A percentile compares a stretch with the other conserved stretches of the same genome.
Conservation (phyloP, 23 tunicate genomes). For the Clavelina lepadiformis region DNA sequence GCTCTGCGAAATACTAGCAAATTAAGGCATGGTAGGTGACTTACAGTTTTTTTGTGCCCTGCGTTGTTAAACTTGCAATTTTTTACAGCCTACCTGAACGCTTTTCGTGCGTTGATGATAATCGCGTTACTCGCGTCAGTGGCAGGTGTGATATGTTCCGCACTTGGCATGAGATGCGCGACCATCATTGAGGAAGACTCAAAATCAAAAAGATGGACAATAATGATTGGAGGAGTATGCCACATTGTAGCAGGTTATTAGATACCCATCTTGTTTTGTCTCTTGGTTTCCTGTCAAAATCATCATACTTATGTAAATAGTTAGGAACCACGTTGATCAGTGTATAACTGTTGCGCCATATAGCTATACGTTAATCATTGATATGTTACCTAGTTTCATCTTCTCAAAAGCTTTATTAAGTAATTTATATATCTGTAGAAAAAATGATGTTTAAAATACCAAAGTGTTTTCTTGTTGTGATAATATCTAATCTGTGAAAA, state of each 20-base stretch:
- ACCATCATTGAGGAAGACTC: constrained; percentile 45
- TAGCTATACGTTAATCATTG: no score
- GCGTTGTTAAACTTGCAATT: background rate
- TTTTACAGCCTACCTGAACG: constrained; percentile 58
- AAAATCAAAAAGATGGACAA: constrained; percentile 51
- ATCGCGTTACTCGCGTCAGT: constrained; percentile 42
- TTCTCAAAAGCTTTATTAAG: background rate
- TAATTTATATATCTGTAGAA: background rate
- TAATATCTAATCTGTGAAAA: background rate
- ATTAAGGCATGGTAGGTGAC: background rate
- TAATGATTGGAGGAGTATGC: constrained; percentile 56
- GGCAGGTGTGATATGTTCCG: constrained; percentile 46
- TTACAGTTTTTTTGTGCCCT: background rate
- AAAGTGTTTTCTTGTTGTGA: background rate
- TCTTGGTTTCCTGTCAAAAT: no score
- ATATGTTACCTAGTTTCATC: no score
- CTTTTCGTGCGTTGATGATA: constrained; percentile 81
- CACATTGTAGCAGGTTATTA: constrained; percentile 85
- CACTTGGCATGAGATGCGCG: constrained; percentile 65
- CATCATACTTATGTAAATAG: no score
- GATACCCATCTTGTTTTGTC: no score
- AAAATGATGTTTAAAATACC: background rate
- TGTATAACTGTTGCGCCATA: no score
- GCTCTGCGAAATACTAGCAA: no score
- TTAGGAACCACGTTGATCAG: no score